phyloP scores from a whole-genome alignment of 2,113 vertebrate species.

The Macquaria ambigua region DNA sequence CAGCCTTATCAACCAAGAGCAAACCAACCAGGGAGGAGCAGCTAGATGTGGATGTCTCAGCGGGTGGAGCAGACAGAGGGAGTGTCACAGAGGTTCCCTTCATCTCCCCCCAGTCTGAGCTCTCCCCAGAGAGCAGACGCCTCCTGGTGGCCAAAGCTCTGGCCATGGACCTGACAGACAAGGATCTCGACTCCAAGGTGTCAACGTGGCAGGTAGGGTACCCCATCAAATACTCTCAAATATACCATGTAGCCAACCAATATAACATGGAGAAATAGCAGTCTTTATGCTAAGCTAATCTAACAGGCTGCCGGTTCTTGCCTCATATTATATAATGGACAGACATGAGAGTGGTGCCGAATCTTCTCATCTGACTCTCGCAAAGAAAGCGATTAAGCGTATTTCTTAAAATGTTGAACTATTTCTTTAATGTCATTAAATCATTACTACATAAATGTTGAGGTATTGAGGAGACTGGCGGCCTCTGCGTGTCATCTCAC shows the following conservation, averaged over 20 bases:
- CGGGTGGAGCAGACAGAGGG: slow-evolving; percentile 14
- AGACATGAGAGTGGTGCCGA: not conserved
- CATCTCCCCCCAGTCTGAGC: slow-evolving; percentile 83
- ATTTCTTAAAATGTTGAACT: too few species aligned
- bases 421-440: too few species aligned
- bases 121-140: slow-evolving; percentile 86
- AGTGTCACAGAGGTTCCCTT: slow-evolving; percentile 73
- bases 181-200: slow-evolving; percentile 86
- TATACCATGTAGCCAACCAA: not conserved
- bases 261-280: not conserved
- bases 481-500: not conserved
- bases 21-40: not conserved
- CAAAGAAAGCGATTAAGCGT: too few species aligned
- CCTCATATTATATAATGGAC: not conserved
- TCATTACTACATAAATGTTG: too few species aligned
- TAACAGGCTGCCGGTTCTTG: not conserved
- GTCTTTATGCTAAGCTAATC: too few species aligned
- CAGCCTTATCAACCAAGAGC: slow-evolving; percentile 27
- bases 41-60: slow-evolving; percentile 27
- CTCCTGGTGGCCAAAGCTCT: slow-evolving; percentile 91
- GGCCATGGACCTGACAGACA: slow-evolving; percentile 85
- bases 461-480: not conserved
- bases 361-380: not conserved
- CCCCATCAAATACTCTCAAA: not conserved
- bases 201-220: slow-evolving; percentile 92